phyloP scores from a whole-genome alignment of 1,140 invertebrate species.

The Drosophila paulistorum region DNA sequence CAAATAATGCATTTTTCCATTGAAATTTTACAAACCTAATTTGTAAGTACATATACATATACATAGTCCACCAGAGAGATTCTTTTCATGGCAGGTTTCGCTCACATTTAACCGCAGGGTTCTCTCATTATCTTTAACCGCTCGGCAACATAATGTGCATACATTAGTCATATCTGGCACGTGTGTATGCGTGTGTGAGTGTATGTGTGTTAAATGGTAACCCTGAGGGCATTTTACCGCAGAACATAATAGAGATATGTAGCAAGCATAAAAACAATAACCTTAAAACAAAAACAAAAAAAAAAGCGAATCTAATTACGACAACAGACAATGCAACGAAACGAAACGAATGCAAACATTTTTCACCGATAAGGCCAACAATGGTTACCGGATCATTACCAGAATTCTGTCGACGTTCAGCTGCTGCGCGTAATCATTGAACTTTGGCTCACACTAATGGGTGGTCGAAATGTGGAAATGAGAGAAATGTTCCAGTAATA shows the following conservation, averaged over 20 bases:
- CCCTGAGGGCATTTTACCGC: constrained; percentile 38
- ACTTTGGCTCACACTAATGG: background rate
- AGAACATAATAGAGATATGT: constrained; percentile 34
- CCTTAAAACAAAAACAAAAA: constrained; percentile 28
- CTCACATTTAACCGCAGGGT: constrained; percentile 27
- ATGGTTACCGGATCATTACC: constrained; percentile 8
- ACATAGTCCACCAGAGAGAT: constrained; percentile 8
- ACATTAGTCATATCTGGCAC: constrained; percentile 72
- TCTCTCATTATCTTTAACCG: constrained; percentile 64
- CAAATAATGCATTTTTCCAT: constrained; percentile 48
- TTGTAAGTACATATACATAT: too few relatives aligned
- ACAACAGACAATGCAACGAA: constrained; percentile 34
- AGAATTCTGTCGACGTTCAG: background rate
- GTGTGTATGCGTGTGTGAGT: constrained; percentile 16
- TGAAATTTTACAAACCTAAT: background rate
- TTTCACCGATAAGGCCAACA: constrained; percentile 4
- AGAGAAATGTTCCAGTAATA: background rate
- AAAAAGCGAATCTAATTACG: constrained; percentile 58
- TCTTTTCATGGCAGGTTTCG: constrained; percentile 11
- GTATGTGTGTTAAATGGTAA: constrained; percentile 33
- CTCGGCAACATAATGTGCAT: constrained; percentile 55
- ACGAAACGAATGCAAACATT: constrained; percentile 3
- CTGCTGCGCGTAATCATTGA: background rate
- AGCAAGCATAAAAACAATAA: constrained; percentile 65
- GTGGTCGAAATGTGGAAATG: background rate